Percentiles rank a stretch among this genome's conserved stretches.
Conservation (phyloP, 2,113 vertebrate species). For the Athene cunicularia region DNA sequence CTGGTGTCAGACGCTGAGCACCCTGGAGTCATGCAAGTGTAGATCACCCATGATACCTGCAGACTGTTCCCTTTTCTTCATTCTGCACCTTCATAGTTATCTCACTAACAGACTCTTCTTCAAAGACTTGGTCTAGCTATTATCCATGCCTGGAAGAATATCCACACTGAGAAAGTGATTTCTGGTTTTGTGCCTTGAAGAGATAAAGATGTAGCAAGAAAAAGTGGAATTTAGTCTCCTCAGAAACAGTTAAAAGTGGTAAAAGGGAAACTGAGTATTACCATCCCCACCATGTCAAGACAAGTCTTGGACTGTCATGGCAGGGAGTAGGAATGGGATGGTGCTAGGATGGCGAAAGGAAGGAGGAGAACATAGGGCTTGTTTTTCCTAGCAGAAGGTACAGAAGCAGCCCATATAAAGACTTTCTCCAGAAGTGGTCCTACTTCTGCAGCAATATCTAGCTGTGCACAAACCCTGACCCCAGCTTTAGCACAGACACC, state of each 20-base stretch:
- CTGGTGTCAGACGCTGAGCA: neutral
- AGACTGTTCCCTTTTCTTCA: neutral
- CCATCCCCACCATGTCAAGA: neutral
- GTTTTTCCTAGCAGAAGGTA: neutral
- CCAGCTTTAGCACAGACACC: neutral
- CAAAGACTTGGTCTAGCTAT: neutral
- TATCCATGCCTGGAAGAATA: neutral
- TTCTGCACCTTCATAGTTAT: neutral
- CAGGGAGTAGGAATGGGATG: neutral
- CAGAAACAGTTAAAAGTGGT: neutral
- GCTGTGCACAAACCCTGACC: neutral
- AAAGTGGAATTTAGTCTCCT: neutral
- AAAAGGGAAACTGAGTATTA: neutral
- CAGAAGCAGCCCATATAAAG: neutral
- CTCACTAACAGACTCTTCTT: neutral
- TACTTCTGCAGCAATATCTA: neutral
- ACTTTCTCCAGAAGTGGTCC: neutral
- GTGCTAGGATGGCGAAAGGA: neutral
- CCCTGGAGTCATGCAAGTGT: rapidly evolving
- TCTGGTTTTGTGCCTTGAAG: neutral
- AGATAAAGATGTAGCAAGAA: neutral
- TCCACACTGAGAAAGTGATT: neutral
- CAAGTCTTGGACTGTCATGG: neutral
- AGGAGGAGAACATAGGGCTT: neutral
- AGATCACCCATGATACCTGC: neutral